Conservation (phyloP, 2,113 vertebrate genomes). For the Cygnus buccinator region DNA sequence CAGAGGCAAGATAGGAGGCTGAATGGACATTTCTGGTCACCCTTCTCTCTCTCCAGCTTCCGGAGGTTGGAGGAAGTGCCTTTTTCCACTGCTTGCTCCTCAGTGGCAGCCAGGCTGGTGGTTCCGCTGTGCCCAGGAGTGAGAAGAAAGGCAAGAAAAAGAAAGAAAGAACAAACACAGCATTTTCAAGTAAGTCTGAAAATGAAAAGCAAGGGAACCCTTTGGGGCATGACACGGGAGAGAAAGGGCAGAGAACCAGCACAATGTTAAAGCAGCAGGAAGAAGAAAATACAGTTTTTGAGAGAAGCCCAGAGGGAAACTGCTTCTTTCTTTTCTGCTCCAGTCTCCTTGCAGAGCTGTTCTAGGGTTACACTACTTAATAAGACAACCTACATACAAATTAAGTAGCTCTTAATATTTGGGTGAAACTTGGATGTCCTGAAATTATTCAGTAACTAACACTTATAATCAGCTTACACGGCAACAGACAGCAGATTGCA, state of each 20-base stretch:
- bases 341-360: constrained; percentile 3
- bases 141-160: not conserved
- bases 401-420: constrained; percentile 24
- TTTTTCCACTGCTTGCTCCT: not conserved
- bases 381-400: not conserved
- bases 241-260: constrained; percentile 6
- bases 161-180: not conserved
- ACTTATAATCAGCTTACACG: constrained; percentile 1
- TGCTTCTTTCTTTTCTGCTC: constrained; percentile 16
- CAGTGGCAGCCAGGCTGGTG: not conserved
- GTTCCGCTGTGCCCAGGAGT: not conserved
- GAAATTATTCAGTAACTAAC: constrained; percentile 26
- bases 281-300: constrained; percentile 12
- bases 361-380: constrained; percentile 22
- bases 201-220: not conserved
- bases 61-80: not conserved
- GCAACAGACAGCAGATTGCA: constrained; percentile 16
- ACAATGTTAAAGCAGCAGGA: constrained; percentile 25
- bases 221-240: not conserved
- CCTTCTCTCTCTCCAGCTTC: not conserved
- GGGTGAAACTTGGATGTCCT: not conserved
- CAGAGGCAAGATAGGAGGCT: not conserved
- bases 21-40: not conserved
- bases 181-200: constrained; percentile 2
- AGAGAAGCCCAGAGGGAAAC: not conserved